Conservation (phyloP, 2,113 vertebrate genomes). For the Plotosus lineatus region DNA sequence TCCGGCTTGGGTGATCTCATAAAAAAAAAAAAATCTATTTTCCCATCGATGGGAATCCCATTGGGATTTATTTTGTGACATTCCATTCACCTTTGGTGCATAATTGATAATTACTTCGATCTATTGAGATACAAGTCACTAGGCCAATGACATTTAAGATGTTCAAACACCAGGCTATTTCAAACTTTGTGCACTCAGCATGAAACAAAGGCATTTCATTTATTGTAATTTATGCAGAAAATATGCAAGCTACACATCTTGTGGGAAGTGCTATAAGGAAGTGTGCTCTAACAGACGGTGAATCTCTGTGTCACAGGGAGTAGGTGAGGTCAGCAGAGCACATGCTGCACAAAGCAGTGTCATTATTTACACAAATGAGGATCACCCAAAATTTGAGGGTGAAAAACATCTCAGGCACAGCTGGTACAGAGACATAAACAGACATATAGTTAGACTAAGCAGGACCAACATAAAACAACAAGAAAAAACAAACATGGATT, state of each 20-base stretch:
- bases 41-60: no score
- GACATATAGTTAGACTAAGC: conserved; percentile 13
- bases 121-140: background rate
- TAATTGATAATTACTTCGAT: no score
- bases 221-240: background rate
- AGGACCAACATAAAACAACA: conserved; percentile 1
- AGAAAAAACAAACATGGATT: conserved; percentile 1
- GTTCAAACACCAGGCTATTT: background rate
- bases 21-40: no score
- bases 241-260: conserved; percentile 1
- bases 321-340: conserved; percentile 29
- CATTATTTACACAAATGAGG: conserved; percentile 43
- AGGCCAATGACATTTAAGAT: background rate
- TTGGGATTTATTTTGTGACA: no score
- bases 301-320: conserved; percentile 8
- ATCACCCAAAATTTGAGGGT: conserved; percentile 31
- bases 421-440: conserved; percentile 29
- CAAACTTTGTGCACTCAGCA: background rate
- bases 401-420: conserved; percentile 36
- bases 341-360: conserved; percentile 25
- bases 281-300: conserved; percentile 21
- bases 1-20: no score
- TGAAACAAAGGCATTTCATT: background rate
- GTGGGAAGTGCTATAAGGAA: conserved; percentile 17
- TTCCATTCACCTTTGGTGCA: no score